Base-by-base conservation (phyloP, 2,113 vertebrate genomes). In the Tringa solitaria region DNA sequence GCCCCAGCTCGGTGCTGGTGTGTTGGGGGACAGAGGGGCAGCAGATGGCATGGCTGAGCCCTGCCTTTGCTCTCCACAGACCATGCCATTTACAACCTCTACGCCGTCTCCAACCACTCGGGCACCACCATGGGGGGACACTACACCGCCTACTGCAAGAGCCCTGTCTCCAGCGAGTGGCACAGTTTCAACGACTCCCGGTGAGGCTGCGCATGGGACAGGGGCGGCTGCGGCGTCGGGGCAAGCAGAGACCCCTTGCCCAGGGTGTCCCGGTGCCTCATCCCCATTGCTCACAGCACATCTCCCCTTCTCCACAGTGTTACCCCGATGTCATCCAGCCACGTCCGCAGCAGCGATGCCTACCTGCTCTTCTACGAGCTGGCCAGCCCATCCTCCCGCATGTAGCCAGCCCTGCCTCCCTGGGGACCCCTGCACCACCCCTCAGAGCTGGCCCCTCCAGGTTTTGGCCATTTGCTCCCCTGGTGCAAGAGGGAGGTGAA, bases 281-380 rank as follows among this genome's bases (percentile, higher is more conserved):
- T 24, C 50, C 84, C 70, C 3, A 1, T 35, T 22, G 37, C 75
- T 84, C 61, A 97, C 61, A 19, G 6, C 10, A 76, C 51, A 14
- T 3, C 17, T 65, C 10, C 35, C 67, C 32, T 8, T 95, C 74
- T 77, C 95, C 4, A 0, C 98, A 99, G 99, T 33, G 99, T 99
- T 93, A 99, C 99, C 51, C 99, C 99, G 56, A 99, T 99, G 99
- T 99, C 99, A 87, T 98, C 99, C 97, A 99, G 99, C 98, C 99
- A 99, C 97, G 98, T 99, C 89, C 99, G 99, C 96, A 99, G 99
- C 98, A 99, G 99, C 32, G 99, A 99, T 57, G 99, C 99, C 95
- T 99, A 99, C 68, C 98, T 99, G 95, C 98, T 99, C 97, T 99
- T 99, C 98, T 99, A 99, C 6, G 99, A 99, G 98, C 97, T 99